phyloP scores from a whole-genome alignment of 1,140 invertebrate species.

The Drosophila grimshawi region DNA sequence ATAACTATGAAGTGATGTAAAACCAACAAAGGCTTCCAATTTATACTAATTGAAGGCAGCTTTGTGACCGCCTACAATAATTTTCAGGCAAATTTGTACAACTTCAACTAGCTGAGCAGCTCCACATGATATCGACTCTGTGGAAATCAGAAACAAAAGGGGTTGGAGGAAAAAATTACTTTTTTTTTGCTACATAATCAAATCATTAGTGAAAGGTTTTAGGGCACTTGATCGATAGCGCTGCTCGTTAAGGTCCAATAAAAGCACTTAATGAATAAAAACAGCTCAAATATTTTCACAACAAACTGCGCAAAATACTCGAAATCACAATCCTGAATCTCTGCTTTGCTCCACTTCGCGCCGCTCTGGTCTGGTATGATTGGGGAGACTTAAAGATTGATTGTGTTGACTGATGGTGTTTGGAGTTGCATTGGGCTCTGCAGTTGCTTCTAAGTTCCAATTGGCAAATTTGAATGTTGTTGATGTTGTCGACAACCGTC shows the following conservation, averaged over 20 bases:
- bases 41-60: constrained; percentile 60
- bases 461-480: constrained; percentile 75
- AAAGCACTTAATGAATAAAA: constrained; percentile 74
- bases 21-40: constrained; percentile 40
- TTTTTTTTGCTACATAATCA: constrained; percentile 62
- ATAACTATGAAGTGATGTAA: constrained; percentile 7
- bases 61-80: constrained; percentile 61
- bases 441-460: constrained; percentile 48
- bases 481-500: constrained; percentile 58
- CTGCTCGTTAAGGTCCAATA: constrained; percentile 72
- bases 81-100: constrained; percentile 49
- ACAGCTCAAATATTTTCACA: constrained; percentile 79
- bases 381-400: constrained; percentile 54
- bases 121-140: constrained; percentile 19
- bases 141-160: neutral
- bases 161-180: constrained; percentile 7
- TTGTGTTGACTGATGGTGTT: constrained; percentile 81
- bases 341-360: neutral
- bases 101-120: constrained; percentile 33
- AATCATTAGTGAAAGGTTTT: constrained; percentile 83
- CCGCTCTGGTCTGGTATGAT: neutral
- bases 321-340: constrained; percentile 19
- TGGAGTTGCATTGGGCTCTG: constrained; percentile 18
- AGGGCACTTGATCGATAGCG: constrained; percentile 78
- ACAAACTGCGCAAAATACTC: constrained; percentile 40